These are phyloP conservation scores for Eumacrocentrus americanus DNA, from an alignment of 2,888 invertebrate species.

Conservation along the genomic window DNA sequence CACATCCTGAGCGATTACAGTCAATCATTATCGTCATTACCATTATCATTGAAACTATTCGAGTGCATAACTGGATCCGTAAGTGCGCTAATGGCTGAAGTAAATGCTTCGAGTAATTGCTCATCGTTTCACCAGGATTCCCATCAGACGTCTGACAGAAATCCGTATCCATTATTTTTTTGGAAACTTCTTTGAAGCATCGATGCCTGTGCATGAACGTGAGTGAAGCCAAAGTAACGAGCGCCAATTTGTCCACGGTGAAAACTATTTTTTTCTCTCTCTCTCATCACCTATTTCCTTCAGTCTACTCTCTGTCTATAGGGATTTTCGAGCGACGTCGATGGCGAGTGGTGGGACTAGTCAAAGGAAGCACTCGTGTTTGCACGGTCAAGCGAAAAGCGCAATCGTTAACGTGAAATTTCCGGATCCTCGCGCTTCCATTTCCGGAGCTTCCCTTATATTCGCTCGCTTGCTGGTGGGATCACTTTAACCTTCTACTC, in stretches of 20 bases:
- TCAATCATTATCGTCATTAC: conserved; percentile 12
- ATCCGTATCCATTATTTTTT: conserved; percentile 6
- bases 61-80: background rate
- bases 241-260: background rate
- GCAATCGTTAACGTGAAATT: conserved; percentile 35
- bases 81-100: conserved; percentile 13
- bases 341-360: too few species aligned
- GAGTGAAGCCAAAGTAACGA: background rate
- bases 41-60: conserved; percentile 2
- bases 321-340: too few species aligned
- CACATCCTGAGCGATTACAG: conserved; percentile 12
- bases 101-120: conserved; percentile 13
- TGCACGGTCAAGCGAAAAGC: background rate
- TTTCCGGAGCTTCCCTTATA: conserved; percentile 31
- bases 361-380: background rate
- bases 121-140: conserved; percentile 7
- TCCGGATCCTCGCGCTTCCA: conserved; percentile 35
- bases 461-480: conserved; percentile 15
- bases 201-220: too few species aligned
- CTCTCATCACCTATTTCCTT: too few species aligned
- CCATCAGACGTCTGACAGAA: background rate
- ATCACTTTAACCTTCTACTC: conserved; percentile 27
- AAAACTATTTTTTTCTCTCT: too few species aligned
- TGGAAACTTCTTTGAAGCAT: conserved; percentile 7
- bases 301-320: too few species aligned